phyloP scores from a whole-genome alignment of 2,888 invertebrate species.

The Hypselothyrea guttata region DNA sequence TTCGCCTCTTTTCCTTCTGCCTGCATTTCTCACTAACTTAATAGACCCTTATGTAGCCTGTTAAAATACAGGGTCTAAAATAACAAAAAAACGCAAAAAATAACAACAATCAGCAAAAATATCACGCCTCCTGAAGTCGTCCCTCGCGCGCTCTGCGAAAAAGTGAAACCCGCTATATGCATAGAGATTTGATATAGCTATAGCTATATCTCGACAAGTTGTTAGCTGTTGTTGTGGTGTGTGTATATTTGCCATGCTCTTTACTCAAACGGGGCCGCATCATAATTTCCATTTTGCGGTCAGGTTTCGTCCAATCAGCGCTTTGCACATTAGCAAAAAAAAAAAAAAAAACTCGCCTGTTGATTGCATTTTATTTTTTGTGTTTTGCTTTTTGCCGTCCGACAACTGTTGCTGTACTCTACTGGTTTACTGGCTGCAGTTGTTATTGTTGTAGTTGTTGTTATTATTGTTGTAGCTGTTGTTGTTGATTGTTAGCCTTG shows the following conservation, averaged over 20 bases:
- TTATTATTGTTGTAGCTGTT: constrained; percentile 32
- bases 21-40: too few species aligned
- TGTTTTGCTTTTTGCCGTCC: constrained; percentile 25
- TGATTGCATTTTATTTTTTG: constrained; percentile 66
- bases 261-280: constrained; percentile 75
- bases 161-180: too few species aligned
- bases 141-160: not conserved
- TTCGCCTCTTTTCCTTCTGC: too few species aligned
- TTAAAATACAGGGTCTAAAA: too few species aligned
- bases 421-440: constrained; percentile 12
- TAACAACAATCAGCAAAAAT: not conserved
- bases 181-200: constrained; percentile 32
- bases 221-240: constrained; percentile 33
- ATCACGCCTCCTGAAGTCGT: too few species aligned
- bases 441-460: constrained; percentile 30
- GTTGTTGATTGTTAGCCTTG: constrained; percentile 43
- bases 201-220: constrained; percentile 49
- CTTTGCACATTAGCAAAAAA: constrained; percentile 74
- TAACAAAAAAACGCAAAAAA: constrained; percentile 30
- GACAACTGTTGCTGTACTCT: too few species aligned
- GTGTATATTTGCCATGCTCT: constrained; percentile 60
- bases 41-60: too few species aligned
- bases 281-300: constrained; percentile 78
- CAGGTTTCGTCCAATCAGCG: constrained; percentile 79
- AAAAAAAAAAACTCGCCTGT: constrained; percentile 55